phyloP scores from a whole-genome alignment of 2,113 vertebrate species.

The Haplochromis burtoni region DNA sequence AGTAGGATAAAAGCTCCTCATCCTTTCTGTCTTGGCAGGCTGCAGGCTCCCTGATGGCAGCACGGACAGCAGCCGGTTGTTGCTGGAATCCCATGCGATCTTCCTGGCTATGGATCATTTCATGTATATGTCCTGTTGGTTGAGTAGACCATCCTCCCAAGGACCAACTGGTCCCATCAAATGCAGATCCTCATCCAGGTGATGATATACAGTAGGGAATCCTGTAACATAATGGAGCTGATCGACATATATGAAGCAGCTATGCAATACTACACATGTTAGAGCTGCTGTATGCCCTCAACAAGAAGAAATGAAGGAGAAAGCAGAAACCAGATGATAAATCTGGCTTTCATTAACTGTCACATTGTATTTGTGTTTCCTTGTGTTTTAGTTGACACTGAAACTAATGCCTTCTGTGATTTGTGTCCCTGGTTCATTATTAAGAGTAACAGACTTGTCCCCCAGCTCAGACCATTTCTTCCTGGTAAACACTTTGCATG shows the following conservation, averaged over 20 bases:
- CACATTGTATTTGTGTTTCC: background rate
- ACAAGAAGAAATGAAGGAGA: background rate
- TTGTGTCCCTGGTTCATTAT: background rate
- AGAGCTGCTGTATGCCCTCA: background rate
- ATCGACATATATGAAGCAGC: background rate
- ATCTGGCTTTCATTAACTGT: background rate
- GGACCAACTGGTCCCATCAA: background rate
- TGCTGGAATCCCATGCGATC: background rate
- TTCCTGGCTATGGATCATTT: background rate
- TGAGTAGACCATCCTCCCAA: background rate
- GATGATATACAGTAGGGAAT: background rate
- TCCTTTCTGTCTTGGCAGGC: background rate
- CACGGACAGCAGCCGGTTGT: background rate
- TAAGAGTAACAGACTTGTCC: background rate
- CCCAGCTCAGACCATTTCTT: background rate
- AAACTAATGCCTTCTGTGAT: background rate
- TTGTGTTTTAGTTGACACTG: background rate
- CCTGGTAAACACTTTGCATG: background rate
- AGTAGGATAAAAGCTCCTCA: background rate
- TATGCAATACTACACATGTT: background rate
- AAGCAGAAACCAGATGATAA: background rate
- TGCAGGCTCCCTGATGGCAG: background rate
- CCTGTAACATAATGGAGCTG: background rate
- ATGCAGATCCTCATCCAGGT: background rate
- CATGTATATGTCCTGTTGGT: background rate